A percentile compares a stretch with the other conserved stretches of the same genome.
These are phyloP conservation scores for Pandemis heparana DNA, from an alignment of 2,888 invertebrate genomes.

Conservation along the genomic window DNA sequence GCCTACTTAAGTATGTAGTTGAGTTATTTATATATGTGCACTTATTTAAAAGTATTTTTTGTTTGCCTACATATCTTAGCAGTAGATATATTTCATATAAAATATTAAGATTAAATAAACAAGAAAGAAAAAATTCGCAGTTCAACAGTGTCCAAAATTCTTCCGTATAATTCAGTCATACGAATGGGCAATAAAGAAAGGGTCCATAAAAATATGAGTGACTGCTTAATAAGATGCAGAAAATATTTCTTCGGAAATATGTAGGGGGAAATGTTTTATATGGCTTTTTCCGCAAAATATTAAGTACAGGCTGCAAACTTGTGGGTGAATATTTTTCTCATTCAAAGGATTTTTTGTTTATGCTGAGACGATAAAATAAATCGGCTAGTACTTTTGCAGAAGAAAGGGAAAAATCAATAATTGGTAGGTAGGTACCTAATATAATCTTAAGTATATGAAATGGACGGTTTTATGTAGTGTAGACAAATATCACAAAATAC, in stretches of 20 bases:
- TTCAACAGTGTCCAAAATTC: constrained; percentile 19
- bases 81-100: not conserved
- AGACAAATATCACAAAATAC: not conserved
- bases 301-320: not conserved
- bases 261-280: not conserved
- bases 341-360: not conserved
- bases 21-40: too few species aligned
- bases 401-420: not conserved
- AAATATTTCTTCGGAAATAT: not conserved
- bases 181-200: constrained; percentile 23
- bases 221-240: constrained; percentile 23
- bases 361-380: too few species aligned
- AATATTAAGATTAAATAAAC: not conserved
- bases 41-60: not conserved
- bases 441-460: too few species aligned
- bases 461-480: too few species aligned
- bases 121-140: not conserved
- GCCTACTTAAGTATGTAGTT: not conserved
- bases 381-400: too few species aligned
- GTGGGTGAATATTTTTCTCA: not conserved
- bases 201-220: constrained; percentile 36
- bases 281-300: not conserved
- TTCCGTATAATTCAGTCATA: constrained; percentile 26
- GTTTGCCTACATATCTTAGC: not conserved
- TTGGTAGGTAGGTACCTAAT: too few species aligned